These are phyloP conservation scores for Cygnus buccinator DNA, from an alignment of 2,113 vertebrate genomes.

Conservation along the genomic window DNA sequence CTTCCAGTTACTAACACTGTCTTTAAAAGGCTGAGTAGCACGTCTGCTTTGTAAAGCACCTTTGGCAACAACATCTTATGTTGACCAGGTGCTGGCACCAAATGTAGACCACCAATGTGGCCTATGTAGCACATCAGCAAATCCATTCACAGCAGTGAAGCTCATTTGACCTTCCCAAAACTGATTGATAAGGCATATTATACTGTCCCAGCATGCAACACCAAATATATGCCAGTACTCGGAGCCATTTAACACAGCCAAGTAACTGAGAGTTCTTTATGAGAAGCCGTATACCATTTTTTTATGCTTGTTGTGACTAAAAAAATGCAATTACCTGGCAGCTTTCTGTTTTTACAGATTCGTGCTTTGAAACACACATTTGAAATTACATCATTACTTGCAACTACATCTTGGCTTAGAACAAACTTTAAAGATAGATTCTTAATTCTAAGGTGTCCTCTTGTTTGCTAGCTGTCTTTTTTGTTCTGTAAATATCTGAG, in stretches of 20 bases:
- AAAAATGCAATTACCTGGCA: background rate
- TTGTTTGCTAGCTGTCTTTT: background rate
- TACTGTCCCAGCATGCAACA: background rate
- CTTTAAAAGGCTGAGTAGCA: background rate
- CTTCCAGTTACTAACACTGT: background rate
- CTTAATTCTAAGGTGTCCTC: background rate
- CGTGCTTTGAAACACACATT: background rate
- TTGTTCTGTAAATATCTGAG: background rate
- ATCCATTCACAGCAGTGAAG: background rate
- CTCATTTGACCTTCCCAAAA: background rate
- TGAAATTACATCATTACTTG: background rate
- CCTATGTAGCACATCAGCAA: background rate
- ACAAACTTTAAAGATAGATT: background rate
- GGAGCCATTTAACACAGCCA: background rate
- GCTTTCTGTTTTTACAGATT: background rate
- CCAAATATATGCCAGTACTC: background rate
- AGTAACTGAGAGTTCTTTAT: background rate
- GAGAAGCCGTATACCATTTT: background rate
- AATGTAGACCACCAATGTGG: too few relatives aligned
- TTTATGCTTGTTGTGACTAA: background rate
- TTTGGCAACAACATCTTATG: background rate
- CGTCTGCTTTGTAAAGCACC: background rate
- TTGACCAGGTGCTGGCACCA: background rate
- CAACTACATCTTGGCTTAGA: background rate
- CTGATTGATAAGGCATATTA: background rate